A percentile compares a stretch with the other conserved stretches of the same genome.
Conservation (phyloP, 2,888 invertebrate genomes). For the Diloba caeruleocephala region DNA sequence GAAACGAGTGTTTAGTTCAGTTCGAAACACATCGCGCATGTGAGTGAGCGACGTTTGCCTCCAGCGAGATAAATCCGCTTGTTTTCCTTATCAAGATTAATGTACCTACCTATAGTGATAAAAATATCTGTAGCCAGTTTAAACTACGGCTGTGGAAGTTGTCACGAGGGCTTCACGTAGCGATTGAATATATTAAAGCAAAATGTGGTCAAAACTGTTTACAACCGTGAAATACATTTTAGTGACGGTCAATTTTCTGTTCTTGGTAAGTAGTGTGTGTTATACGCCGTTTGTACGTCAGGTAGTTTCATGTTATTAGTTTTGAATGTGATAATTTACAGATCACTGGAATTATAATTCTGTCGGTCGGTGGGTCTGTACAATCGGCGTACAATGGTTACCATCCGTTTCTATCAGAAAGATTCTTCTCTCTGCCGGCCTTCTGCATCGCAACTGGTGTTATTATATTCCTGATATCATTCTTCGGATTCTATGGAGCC, state of each 20-base stretch:
- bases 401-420: conserved; percentile 90
- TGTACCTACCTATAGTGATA: conserved; percentile 72
- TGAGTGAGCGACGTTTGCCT: conserved; percentile 43
- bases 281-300: conserved; percentile 1
- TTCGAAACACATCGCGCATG: conserved; percentile 32
- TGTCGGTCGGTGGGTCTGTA: conserved; percentile 93
- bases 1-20: conserved; percentile 20
- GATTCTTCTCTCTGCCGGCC: conserved; percentile 93
- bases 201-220: conserved; percentile 84
- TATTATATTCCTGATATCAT: conserved; percentile 93
- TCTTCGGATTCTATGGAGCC: conserved; percentile 97
- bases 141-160: conserved; percentile 65
- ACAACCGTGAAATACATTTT: conserved; percentile 83
- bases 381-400: conserved; percentile 91
- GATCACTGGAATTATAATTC: conserved; percentile 94
- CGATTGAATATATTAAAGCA: conserved; percentile 52
- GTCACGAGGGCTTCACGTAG: conserved; percentile 63
- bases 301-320: conserved; percentile 22
- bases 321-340: conserved; percentile 72
- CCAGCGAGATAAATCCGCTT: conserved; percentile 77
- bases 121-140: conserved; percentile 77
- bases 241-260: conserved; percentile 79
- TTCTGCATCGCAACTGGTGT: conserved; percentile 92
- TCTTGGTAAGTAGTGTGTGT: conserved; percentile 76
- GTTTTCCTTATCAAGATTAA: conserved; percentile 86